Base-by-base conservation (phyloP, 2,797 vertebrate species). In the Clarias platycephalus region DNA sequence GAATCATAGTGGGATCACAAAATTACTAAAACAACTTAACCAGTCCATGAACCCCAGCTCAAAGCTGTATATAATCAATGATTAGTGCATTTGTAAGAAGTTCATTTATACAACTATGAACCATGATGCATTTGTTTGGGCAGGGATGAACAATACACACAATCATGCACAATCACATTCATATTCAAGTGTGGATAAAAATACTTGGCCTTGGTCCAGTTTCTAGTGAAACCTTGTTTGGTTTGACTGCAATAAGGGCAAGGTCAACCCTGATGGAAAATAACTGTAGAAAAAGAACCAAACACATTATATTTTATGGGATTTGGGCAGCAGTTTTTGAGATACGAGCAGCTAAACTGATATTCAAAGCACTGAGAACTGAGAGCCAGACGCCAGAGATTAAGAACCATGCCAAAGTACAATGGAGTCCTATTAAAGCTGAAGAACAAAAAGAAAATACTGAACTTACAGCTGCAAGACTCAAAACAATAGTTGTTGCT, bases 101-200 rank as follows among this genome's bases (percentile, higher is more conserved):
- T 9, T 71, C 12, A 13, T 44, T 44, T n/a, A 71, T 71, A 71
- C 12, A 22, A 71, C 22, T 71, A n/a, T 40, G 22, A 71, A 12
- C 10, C 68, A 44, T 71, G 34, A 71, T 44, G 22, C 28, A 8
- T 77, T 77, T 13, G 9, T 58, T 28, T 77, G 74, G 55, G 4
- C 55, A 77, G 26, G 26, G 40, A 62, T 62, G 31, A 40, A 58
- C 57, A 34, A 58, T 58, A 58, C 74, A 58, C 28, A 22, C 53
- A 58, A 58, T 37, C 31, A 24, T 62, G 44, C 34, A 40, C 22
- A 78, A 78, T 18, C 22, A 40, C 58, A 40, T 20, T 77, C 28
- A 77, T 4, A 34, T 20, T 57, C 26, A 75, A 16, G 26, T 58
- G 53, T 58, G 74, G 31, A 77, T 77, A 58, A 77, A 77, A 77